phyloP scores from a whole-genome alignment of 2,113 vertebrate species.

The Urocolius indicus region DNA sequence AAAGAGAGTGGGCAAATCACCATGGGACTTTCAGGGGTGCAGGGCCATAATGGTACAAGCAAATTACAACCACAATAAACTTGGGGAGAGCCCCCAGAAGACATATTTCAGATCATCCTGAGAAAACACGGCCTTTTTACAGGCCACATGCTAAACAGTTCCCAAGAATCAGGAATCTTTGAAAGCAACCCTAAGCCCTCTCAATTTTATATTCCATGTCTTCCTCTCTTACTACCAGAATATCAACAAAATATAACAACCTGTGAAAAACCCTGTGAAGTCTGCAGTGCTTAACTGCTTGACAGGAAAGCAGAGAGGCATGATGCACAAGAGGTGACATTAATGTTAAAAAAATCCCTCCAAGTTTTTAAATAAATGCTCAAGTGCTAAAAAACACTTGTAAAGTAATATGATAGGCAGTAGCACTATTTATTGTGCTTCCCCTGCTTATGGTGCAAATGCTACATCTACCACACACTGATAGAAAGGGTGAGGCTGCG shows the following conservation, averaged over 20 bases:
- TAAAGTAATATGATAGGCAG: neutral
- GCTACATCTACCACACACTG: neutral
- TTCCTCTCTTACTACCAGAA: neutral
- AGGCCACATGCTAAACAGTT: accelerated
- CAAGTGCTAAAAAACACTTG: neutral
- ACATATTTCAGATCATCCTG: neutral
- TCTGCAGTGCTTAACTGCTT: neutral
- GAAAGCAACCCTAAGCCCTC: neutral
- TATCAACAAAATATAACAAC: neutral
- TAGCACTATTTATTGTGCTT: neutral
- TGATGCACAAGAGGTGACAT: neutral
- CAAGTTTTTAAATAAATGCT: neutral
- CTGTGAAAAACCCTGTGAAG: neutral
- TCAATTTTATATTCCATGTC: neutral
- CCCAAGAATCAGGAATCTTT: neutral
- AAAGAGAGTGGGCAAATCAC: neutral
- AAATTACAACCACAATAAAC: neutral
- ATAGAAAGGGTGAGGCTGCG: neutral
- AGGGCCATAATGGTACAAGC: neutral
- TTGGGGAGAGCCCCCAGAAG: neutral
- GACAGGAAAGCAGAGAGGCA: neutral
- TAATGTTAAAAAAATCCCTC: neutral
- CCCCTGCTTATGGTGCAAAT: neutral
- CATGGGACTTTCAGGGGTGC: neutral
- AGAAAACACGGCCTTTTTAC: neutral